Base-by-base conservation (phyloP, 1,140 invertebrate genomes). In the Zeugodacus cucurbitae region DNA sequence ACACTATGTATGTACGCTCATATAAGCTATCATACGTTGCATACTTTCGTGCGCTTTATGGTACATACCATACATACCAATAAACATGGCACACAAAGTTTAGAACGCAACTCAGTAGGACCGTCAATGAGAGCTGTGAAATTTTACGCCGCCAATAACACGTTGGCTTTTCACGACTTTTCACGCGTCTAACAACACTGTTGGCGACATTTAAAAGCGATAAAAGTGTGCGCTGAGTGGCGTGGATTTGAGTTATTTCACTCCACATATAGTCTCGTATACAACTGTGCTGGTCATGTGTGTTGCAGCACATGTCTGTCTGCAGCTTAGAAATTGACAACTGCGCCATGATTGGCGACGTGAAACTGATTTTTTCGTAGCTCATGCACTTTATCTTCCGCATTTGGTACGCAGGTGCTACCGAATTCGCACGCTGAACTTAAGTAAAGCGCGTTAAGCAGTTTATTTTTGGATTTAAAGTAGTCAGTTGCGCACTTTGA, bases 141-240 rank as follows among this genome's bases (percentile, higher is more conserved):
- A 82, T 44, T 82, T 82, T 4, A 82, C 74, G 34, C 41, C 17
- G 74, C 41, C 74, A 82, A 48, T 82, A 82, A 29, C 74, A 44
- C 8, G 41, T 48, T 82, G 22, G 41, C 4, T 48, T 48, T 82
- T 82, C n/a, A 82, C 34, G 22, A n/a, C 4, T 48, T 48, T 82
- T 82, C n/a, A 82, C 34, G 41, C 74, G 1, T 82, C 34, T 34
- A 82, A 48, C 41, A 78, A 67, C 64, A 34, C 32, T 41, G 70
- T 41, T 2, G 20, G 70, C 29, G 70, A 17, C 20, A 20, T 48
- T 48, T 26, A 82, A 37, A 29, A 22, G 41, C 37, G 48, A 82
- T 82, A 82, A 82, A 82, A 82, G n/a, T 22, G 34, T 74, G 67
- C 26, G 64, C 2, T 62, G 58, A n/a, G 58, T 10, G 6, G n/a